These are phyloP conservation scores for Hyaena hyaena DNA, from an alignment of 2,113 vertebrate species.

Conservation along the genomic window DNA sequence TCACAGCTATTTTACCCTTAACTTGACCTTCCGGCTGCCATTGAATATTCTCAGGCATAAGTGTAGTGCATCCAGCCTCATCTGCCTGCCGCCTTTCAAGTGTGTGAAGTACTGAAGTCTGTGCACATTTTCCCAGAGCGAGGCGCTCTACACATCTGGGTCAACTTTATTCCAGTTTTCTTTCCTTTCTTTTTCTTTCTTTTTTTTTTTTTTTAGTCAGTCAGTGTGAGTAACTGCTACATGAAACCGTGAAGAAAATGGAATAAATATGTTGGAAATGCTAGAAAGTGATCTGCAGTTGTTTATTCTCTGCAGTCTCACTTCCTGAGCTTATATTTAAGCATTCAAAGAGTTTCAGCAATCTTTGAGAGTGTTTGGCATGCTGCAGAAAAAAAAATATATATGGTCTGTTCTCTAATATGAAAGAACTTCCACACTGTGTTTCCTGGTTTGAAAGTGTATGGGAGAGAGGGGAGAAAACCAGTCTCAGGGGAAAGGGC, in stretches of 20 bases:
- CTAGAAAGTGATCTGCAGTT: slow-evolving; percentile 52
- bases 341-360: slow-evolving; percentile 49
- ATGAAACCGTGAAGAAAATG: slow-evolving; percentile 69
- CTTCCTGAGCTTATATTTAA: slow-evolving; percentile 72
- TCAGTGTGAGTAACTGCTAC: slow-evolving; percentile 65
- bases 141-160: slow-evolving; percentile 68
- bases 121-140: slow-evolving; percentile 56
- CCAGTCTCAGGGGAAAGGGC: neutral
- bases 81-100: neutral
- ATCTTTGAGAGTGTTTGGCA: slow-evolving; percentile 53
- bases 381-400: neutral
- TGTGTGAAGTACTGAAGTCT: neutral
- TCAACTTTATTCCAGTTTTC: slow-evolving; percentile 72
- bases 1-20: neutral
- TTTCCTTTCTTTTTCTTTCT: neutral
- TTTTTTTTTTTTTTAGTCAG: neutral
- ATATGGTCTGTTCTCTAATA: slow-evolving; percentile 35
- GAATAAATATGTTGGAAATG: slow-evolving; percentile 71
- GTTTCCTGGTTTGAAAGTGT: slow-evolving; percentile 46
- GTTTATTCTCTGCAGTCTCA: slow-evolving; percentile 35
- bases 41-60: neutral
- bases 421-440: slow-evolving; percentile 1
- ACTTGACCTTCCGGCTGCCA: slow-evolving; percentile 23
- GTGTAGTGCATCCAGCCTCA: neutral
- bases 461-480: neutral